A percentile compares a stretch with the other conserved stretches of the same genome.
Conservation (phyloP, 2,113 vertebrate species). For the Percina caprodes region DNA sequence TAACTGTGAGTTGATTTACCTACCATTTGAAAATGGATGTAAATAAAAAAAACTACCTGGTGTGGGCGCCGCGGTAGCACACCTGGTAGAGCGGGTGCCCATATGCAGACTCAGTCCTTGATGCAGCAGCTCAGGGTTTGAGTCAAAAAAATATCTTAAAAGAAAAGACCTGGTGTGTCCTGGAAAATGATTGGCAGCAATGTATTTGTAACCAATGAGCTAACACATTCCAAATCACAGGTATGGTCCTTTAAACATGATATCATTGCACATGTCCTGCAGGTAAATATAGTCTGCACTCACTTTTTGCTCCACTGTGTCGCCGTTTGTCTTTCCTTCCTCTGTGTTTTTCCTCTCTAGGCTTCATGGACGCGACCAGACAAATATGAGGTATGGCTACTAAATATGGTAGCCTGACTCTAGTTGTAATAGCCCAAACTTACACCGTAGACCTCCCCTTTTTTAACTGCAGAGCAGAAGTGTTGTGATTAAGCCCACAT, state of each 20-base stretch:
- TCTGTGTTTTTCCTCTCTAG: slow-evolving; percentile 93
- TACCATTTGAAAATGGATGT: background rate
- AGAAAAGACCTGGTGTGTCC: background rate
- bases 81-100: no score
- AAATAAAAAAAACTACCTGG: background rate
- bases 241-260: background rate
- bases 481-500: slow-evolving; percentile 56
- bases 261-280: slow-evolving; percentile 11
- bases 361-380: slow-evolving; percentile 99
- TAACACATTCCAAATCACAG: background rate
- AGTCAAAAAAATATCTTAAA: no score
- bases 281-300: slow-evolving; percentile 32
- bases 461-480: slow-evolving; percentile 61
- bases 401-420: slow-evolving; percentile 85
- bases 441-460: slow-evolving; percentile 60
- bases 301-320: slow-evolving; percentile 76
- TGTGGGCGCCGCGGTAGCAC: no score
- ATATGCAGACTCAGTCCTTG: no score
- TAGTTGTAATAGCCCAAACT: slow-evolving; percentile 63
- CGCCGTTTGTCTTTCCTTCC: slow-evolving; percentile 80
- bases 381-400: slow-evolving; percentile 96
- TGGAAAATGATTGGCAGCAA: background rate
- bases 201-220: background rate
- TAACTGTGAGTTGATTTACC: background rate
- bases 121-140: no score